Evolutionary conservation across 2,888 invertebrate species (phyloP).

Genomic region (Hoplodrina blanda): DNA sequence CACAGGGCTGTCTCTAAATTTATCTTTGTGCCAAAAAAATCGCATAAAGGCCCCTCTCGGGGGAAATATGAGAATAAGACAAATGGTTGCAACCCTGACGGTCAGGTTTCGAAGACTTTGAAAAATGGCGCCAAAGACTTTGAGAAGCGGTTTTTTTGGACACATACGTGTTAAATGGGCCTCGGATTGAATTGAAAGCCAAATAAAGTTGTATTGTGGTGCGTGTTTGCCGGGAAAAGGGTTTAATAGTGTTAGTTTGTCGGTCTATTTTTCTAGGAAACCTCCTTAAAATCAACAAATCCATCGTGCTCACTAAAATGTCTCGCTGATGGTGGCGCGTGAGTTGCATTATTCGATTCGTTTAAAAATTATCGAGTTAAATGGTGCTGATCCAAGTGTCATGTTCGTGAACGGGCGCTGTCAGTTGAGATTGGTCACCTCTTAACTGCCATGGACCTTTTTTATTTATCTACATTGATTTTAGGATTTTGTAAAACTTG

Average conservation of each 20-base stretch:
- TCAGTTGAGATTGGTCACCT: too few relatives aligned
- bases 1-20: conserved; percentile 53
- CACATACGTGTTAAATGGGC: conserved; percentile 40
- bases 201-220: conserved; percentile 36
- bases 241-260: conserved; percentile 6
- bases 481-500: too few relatives aligned
- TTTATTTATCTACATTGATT: too few relatives aligned
- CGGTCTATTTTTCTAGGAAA: background rate
- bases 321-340: too few relatives aligned
- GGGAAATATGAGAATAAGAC: conserved; percentile 83
- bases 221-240: conserved; percentile 13
- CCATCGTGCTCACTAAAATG: too few relatives aligned
- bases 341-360: too few relatives aligned
- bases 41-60: conserved; percentile 56
- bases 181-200: conserved; percentile 48
- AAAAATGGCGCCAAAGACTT: conserved; percentile 70
- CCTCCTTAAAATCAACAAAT: background rate
- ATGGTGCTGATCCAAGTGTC: too few relatives aligned
- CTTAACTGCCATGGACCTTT: too few relatives aligned
- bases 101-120: conserved; percentile 75
- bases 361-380: too few relatives aligned
- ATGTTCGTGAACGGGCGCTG: too few relatives aligned
- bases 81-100: conserved; percentile 71
- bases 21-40: conserved; percentile 57
- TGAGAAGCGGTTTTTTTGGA: conserved; percentile 36